Percentiles rank a stretch among this genome's conserved stretches.
phyloP scores from a whole-genome alignment of 2,888 invertebrate genomes.

The Metellina segmentata region DNA sequence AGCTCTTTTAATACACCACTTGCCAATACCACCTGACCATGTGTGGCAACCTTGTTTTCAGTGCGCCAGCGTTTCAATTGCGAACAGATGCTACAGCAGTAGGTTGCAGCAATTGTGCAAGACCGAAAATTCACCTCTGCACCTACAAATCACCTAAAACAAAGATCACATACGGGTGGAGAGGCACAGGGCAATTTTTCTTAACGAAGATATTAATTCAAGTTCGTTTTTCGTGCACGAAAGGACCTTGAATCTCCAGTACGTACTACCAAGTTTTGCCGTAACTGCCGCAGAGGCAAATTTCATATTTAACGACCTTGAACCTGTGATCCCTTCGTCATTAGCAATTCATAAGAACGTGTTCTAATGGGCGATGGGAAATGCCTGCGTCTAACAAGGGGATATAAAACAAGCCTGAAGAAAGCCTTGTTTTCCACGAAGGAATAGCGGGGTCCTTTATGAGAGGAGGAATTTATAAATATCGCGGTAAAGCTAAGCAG shows the following conservation, averaged over 20 bases:
- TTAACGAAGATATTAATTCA: conserved; percentile 52
- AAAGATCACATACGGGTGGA: conserved; percentile 21
- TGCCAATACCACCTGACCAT: too few relatives aligned
- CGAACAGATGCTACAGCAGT: too few relatives aligned
- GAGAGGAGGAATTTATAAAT: not conserved
- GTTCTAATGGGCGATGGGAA: conserved; percentile 40
- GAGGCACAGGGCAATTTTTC: conserved; percentile 2
- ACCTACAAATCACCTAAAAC: conserved; percentile 26
- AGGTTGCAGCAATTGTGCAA: too few relatives aligned
- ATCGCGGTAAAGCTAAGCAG: not conserved
- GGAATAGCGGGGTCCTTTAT: not conserved
- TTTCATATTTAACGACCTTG: conserved; percentile 40
- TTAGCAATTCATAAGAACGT: conserved; percentile 32
- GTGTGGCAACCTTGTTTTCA: too few relatives aligned
- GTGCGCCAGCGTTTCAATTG: too few relatives aligned
- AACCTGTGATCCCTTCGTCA: conserved; percentile 42
- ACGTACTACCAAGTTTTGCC: not conserved
- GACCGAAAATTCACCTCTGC: not conserved
- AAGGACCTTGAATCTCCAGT: conserved; percentile 35
- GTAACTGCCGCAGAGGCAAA: conserved; percentile 20
- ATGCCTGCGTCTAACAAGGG: conserved; percentile 12
- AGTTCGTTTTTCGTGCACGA: conserved; percentile 14
- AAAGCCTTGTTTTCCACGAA: not conserved
- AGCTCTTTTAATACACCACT: too few relatives aligned
- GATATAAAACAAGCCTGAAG: not conserved